A percentile compares a stretch with the other conserved stretches of the same genome.
These are phyloP conservation scores for Caenorhabditis drosophilae DNA, from an alignment of 2,888 invertebrate species.

Conservation along the genomic window DNA sequence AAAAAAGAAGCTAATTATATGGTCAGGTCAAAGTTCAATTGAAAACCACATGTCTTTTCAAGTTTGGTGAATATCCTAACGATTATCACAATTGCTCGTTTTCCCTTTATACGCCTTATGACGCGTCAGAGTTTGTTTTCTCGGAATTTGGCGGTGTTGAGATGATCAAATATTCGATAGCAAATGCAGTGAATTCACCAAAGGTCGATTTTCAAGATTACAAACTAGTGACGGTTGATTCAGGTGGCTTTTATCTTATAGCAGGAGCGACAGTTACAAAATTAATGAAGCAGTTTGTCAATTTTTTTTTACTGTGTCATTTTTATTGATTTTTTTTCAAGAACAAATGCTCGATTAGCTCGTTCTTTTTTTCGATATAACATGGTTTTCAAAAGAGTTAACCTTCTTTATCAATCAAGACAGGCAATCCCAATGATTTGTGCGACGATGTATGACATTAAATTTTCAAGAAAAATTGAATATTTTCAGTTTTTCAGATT, in stretches of 20 bases:
- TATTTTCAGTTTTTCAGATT: too few species aligned
- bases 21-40: slow-evolving; percentile 4
- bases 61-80: slow-evolving; percentile 22
- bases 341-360: neutral
- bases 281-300: too few species aligned
- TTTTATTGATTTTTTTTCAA: neutral
- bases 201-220: neutral
- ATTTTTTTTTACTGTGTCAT: neutral
- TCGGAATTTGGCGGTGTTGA: slow-evolving; percentile 8
- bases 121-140: slow-evolving; percentile 19
- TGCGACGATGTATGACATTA: neutral
- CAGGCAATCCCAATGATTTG: neutral
- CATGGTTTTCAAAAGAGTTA: slow-evolving; percentile 12
- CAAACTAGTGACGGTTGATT: neutral
- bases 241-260: neutral
- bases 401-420: neutral
- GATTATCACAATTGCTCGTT: slow-evolving; percentile 32
- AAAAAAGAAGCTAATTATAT: neutral
- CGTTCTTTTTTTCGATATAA: slow-evolving; percentile 7
- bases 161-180: neutral
- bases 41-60: slow-evolving; percentile 15
- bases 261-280: too few species aligned
- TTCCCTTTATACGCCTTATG: slow-evolving; percentile 8
- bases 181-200: neutral
- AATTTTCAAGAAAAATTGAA: too few species aligned